Evolutionary conservation across 2,888 invertebrate species (phyloP).

Genomic region (Cyclophora punctaria): DNA sequence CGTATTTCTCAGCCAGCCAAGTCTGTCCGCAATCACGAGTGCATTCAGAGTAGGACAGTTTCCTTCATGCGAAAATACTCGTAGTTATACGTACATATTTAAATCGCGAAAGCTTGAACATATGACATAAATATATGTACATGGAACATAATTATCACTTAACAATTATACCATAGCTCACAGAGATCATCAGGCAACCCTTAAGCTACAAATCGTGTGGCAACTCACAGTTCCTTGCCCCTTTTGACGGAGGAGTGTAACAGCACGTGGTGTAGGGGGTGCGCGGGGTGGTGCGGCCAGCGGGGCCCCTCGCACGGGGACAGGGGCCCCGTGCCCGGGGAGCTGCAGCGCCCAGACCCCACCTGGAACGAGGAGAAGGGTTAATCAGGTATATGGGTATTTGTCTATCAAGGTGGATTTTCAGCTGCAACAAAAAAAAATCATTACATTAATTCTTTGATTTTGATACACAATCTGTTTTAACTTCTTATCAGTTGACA

Average conservation of each 20-base stretch:
- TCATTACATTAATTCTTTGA: too few relatives aligned
- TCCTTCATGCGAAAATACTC: too few relatives aligned
- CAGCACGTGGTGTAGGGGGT: slow-evolving; percentile 67
- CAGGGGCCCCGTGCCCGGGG: slow-evolving; percentile 65
- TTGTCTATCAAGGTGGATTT: neutral
- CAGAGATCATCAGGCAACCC: neutral
- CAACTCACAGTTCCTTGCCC: slow-evolving; percentile 69
- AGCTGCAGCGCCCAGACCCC: slow-evolving; percentile 64
- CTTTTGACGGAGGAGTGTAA: slow-evolving; percentile 65
- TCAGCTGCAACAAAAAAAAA: too few relatives aligned
- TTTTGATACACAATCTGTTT: too few relatives aligned
- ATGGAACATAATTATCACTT: neutral
- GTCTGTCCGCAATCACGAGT: too few relatives aligned
- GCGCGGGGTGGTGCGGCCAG: slow-evolving; percentile 66
- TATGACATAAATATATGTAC: too few relatives aligned
- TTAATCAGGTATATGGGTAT: neutral
- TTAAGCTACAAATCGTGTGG: neutral
- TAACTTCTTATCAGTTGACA: too few relatives aligned
- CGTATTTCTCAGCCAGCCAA: too few relatives aligned
- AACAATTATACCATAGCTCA: neutral
- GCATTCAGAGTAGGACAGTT: too few relatives aligned
- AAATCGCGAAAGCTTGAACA: too few relatives aligned
- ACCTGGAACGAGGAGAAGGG: slow-evolving; percentile 37
- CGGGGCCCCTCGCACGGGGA: slow-evolving; percentile 66
- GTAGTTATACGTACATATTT: too few relatives aligned